Conservation (phyloP, 2,797 vertebrate genomes). For the Danio tinwini region DNA sequence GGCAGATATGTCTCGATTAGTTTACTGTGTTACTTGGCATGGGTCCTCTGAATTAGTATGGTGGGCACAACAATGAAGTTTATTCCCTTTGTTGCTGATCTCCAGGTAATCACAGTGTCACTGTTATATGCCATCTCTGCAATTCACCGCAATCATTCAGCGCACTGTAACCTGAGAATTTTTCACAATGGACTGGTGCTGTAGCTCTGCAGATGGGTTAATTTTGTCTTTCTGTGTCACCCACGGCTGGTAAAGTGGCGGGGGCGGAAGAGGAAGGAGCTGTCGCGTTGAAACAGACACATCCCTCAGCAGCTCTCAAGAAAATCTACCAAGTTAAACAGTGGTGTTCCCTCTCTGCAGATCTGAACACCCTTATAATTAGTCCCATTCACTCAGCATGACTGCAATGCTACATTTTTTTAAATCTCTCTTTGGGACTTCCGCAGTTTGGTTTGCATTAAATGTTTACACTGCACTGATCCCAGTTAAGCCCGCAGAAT, state of each 20-base stretch:
- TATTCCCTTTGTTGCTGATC: slow-evolving; percentile 25
- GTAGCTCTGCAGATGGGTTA: slow-evolving; percentile 49
- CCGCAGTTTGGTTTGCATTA: neutral
- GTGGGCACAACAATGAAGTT: slow-evolving; percentile 11
- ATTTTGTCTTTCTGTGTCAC: slow-evolving; percentile 47
- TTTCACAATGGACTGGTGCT: slow-evolving; percentile 44
- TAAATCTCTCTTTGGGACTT: neutral
- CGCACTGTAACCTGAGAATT: slow-evolving; percentile 20
- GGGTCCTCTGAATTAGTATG: slow-evolving; percentile 31
- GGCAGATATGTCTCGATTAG: slow-evolving; percentile 54
- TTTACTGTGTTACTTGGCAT: slow-evolving; percentile 35
- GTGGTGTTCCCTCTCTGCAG: slow-evolving; percentile 11
- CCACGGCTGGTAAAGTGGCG: slow-evolving; percentile 43
- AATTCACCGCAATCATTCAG: neutral
- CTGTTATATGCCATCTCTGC: slow-evolving; percentile 46
- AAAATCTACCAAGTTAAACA: slow-evolving; percentile 22
- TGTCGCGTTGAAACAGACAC: slow-evolving; percentile 32
- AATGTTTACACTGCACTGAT: neutral
- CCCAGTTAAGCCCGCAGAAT: neutral
- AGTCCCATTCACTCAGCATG: neutral
- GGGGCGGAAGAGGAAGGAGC: slow-evolving; percentile 46
- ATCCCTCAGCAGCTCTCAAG: slow-evolving; percentile 40
- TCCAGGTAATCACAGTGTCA: slow-evolving; percentile 41
- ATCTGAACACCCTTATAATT: slow-evolving; percentile 30
- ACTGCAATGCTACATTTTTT: neutral